These are phyloP conservation scores for Scalopus aquaticus DNA, from an alignment of 2,113 vertebrate species.

Conservation along the genomic window DNA sequence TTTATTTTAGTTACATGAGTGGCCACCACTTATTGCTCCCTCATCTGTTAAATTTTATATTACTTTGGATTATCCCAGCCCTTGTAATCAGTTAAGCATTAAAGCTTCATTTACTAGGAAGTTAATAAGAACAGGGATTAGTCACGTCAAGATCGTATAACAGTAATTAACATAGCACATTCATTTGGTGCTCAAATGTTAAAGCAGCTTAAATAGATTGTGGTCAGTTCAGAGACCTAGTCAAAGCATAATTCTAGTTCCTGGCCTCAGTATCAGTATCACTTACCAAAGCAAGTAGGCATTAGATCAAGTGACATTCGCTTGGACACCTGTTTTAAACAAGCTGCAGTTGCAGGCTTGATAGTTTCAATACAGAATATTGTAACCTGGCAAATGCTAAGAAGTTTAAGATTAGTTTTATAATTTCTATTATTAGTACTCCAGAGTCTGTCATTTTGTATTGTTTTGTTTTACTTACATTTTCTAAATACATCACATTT, in stretches of 20 bases:
- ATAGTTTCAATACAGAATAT: constrained; percentile 74
- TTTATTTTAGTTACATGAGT: background rate
- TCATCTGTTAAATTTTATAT: constrained; percentile 53
- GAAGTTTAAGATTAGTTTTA: constrained; percentile 73
- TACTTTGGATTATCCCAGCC: background rate
- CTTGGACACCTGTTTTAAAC: constrained; percentile 83
- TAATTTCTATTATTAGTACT: constrained; percentile 10
- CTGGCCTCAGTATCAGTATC: constrained; percentile 75
- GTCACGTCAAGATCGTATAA: constrained; percentile 59
- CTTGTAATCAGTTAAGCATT: constrained; percentile 57
- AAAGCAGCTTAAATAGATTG: constrained; percentile 61
- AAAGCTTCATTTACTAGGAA: constrained; percentile 60
- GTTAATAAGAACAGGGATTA: constrained; percentile 67
- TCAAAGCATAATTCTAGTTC: constrained; percentile 86
- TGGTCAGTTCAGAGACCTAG: constrained; percentile 67
- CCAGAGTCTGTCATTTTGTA: background rate
- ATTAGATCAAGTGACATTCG: constrained; percentile 82
- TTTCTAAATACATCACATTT: constrained; percentile 24
- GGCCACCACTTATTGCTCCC: background rate
- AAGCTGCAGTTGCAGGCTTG: constrained; percentile 74
- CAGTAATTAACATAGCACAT: constrained; percentile 74
- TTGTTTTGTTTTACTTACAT: background rate
- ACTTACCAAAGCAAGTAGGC: constrained; percentile 82
- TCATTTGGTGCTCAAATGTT: constrained; percentile 46
- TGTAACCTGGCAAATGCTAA: constrained; percentile 63